Evolutionary conservation across 2,113 vertebrate species (phyloP), one percentile per base, ranked within the genome.

Genomic region (Anthoscopus minutus): DNA sequence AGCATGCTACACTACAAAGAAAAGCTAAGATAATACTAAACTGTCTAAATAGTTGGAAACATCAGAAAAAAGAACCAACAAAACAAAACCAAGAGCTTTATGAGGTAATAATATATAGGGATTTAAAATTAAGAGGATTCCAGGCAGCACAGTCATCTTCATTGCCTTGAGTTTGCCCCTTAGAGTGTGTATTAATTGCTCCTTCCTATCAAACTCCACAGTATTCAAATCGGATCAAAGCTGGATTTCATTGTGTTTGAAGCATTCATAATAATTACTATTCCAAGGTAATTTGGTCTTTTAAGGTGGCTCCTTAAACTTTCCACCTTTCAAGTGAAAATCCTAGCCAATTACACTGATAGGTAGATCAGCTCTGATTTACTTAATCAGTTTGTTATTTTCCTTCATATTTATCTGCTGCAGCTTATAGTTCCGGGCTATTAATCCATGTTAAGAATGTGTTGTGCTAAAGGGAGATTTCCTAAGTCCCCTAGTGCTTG

Each of bases 121-220:
- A 71, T 92, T 96, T 94, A 33, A 85, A 94, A 76, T 76, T 67
- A 94, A 91, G 87, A 94, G 38, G 47, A 64, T 94, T 85, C 35
- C 60, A 91, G 60, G 15, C 53, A 70, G 11, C 60, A 53, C 56
- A 87, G 88, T 38, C 44, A 50, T 77, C 78, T 50, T 86, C 4
- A 6, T 17, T 74, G 67, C 67, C 76, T 86, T 0, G 0, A 71
- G 33, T 88, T 92, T 95, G 74, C 47, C 81, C 86, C 79, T 88
- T 77, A 74, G 50, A 86, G 61, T 57, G 54, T 50, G 31, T 57
- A 47, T 86, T 95, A 95, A 95, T 94, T 96, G 37, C 30, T 88
- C 61, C 44, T 92, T 94, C 57, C 57, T 83, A 76, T 79, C n/a
- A 48, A 82, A 84, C 71, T 89, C 74, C 72, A 89, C 53, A 58